Conservation (phyloP, 2,113 vertebrate species). For the Nesogale talazaci region DNA sequence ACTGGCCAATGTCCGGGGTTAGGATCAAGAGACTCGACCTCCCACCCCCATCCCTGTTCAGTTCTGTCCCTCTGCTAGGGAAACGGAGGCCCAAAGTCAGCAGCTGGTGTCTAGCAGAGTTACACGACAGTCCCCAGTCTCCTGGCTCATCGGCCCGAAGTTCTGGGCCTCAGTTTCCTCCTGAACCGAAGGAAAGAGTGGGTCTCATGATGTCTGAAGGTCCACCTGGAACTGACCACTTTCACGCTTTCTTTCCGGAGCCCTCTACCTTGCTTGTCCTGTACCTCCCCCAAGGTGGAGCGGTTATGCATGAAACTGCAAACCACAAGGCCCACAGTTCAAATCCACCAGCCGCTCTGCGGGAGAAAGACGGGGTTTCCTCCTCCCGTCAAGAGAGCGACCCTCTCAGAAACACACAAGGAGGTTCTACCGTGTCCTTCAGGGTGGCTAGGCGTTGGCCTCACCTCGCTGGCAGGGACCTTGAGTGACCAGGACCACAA, state of each 20-base stretch:
- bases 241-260: no score
- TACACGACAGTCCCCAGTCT: not conserved
- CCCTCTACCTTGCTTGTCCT: no score
- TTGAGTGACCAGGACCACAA: no score
- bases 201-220: not conserved
- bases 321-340: not conserved
- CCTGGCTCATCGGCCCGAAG: not conserved
- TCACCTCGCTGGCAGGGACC: no score
- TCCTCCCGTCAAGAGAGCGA: not conserved
- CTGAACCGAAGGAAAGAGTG: not conserved
- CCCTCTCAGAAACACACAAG: not conserved
- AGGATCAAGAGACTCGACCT: not conserved
- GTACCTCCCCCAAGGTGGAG: no score
- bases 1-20: accelerated
- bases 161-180: not conserved
- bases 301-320: not conserved
- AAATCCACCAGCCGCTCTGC: not conserved
- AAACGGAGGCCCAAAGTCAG: not conserved
- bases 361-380: not conserved
- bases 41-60: not conserved
- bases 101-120: not conserved
- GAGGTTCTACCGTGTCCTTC: no score
- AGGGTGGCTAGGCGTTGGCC: no score
- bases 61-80: not conserved
- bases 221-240: not conserved